Evolutionary conservation across 2,888 invertebrate genomes (phyloP).

Genomic region (Acronicta leporina): DNA sequence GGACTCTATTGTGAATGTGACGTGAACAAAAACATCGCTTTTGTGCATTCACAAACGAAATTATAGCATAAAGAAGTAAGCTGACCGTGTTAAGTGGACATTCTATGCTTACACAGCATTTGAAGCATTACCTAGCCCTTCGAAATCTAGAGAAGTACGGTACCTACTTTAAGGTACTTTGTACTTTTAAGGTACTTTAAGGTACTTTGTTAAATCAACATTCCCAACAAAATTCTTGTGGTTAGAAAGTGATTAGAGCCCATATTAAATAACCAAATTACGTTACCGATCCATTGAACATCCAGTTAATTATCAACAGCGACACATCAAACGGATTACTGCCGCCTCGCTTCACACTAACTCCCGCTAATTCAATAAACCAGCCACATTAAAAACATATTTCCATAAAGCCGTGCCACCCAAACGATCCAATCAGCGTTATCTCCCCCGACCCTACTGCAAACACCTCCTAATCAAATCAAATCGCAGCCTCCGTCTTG

Average conservation of each 20-base stretch:
- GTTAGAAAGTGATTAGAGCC: conserved; percentile 50
- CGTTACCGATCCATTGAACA: conserved; percentile 69
- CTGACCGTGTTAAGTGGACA: conserved; percentile 79
- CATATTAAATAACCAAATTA: conserved; percentile 54
- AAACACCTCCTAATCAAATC: conserved; percentile 89
- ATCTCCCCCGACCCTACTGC: conserved; percentile 84
- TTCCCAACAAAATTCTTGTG: conserved; percentile 35
- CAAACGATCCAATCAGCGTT: conserved; percentile 86
- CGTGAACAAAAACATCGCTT: conserved; percentile 78
- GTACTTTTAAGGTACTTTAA: too few relatives aligned
- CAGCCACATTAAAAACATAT: conserved; percentile 89
- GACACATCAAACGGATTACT: conserved; percentile 78
- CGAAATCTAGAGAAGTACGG: too few relatives aligned
- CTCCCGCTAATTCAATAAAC: conserved; percentile 86
- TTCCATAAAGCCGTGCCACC: conserved; percentile 81
- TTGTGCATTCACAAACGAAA: conserved; percentile 73
- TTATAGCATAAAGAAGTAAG: conserved; percentile 67
- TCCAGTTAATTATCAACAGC: conserved; percentile 71
- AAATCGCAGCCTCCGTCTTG: conserved; percentile 89
- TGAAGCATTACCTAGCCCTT: conserved; percentile 7
- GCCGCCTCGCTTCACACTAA: conserved; percentile 78
- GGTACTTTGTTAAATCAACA: conserved; percentile 11
- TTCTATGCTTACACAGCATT: conserved; percentile 9
- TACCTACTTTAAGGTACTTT: too few relatives aligned
- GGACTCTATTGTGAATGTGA: conserved; percentile 75